These are phyloP conservation scores for Cygnus atratus DNA, from an alignment of 2,113 vertebrate genomes.

Conservation along the genomic window DNA sequence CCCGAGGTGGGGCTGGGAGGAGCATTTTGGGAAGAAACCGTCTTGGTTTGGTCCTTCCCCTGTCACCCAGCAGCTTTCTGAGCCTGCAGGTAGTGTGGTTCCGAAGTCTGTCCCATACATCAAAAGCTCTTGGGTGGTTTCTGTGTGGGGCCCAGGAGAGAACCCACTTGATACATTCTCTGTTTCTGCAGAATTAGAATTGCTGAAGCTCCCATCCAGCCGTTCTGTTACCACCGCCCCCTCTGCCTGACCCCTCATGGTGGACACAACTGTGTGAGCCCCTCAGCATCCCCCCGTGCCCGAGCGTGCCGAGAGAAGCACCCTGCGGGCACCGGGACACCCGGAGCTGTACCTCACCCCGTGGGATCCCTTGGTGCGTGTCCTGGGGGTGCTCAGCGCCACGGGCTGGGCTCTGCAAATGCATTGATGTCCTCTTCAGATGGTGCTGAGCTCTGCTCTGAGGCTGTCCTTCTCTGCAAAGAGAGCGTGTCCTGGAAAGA, in stretches of 20 bases:
- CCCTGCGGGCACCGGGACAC: background rate
- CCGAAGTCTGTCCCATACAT: background rate
- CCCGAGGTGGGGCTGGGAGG: background rate
- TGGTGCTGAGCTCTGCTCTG: background rate
- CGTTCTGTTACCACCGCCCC: background rate
- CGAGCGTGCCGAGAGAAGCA: background rate
- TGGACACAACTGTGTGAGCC: background rate
- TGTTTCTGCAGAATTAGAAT: background rate
- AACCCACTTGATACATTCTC: background rate
- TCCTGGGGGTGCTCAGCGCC: background rate
- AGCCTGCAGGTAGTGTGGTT: background rate
- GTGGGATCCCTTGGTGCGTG: fast-evolving
- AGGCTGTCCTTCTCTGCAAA: background rate
- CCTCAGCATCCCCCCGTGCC: too few species aligned
- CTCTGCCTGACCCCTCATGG: background rate
- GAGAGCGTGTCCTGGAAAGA: background rate
- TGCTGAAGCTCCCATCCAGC: background rate
- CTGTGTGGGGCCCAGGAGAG: fast-evolving
- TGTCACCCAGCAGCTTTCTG: background rate
- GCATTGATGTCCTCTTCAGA: background rate
- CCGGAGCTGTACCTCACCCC: background rate
- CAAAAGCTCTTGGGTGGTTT: background rate
- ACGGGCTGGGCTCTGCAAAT: background rate
- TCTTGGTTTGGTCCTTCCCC: background rate
- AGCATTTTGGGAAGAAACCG: background rate